phyloP scores from a whole-genome alignment of 2,113 vertebrate species.

The Todiramphus saurophagus region DNA sequence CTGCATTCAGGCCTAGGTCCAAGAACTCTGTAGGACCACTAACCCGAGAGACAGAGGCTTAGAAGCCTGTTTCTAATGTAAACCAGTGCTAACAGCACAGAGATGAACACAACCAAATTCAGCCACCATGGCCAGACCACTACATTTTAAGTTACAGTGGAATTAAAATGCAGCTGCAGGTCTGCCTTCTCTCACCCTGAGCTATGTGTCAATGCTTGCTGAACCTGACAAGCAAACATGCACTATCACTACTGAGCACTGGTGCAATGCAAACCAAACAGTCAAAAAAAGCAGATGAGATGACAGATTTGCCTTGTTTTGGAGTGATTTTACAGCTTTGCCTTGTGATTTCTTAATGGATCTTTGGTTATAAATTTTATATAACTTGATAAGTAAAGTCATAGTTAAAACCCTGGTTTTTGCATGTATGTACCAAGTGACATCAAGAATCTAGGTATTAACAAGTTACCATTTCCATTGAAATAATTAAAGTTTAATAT shows the following conservation, averaged over 20 bases:
- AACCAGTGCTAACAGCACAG: not conserved
- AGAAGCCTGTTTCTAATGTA: constrained; percentile 32
- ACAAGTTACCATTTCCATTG: not conserved
- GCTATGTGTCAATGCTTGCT: not conserved
- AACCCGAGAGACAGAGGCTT: not conserved
- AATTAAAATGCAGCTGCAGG: not conserved
- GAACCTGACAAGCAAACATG: not conserved
- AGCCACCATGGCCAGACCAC: not conserved
- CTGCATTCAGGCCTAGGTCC: constrained; percentile 21
- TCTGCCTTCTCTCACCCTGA: not conserved
- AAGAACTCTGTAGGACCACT: constrained; percentile 29
- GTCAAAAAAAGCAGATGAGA: not conserved
- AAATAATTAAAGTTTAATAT: not conserved
- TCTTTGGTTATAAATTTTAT: not conserved
- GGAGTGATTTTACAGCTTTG: not conserved
- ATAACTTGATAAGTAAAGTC: not conserved
- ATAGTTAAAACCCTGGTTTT: not conserved
- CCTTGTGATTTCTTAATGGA: not conserved
- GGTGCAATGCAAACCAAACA: not conserved
- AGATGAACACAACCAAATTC: not conserved
- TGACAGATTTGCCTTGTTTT: not conserved
- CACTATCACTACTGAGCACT: not conserved
- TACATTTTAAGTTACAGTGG: not conserved
- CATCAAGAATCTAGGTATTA: not conserved
- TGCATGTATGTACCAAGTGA: not conserved